phyloP scores from a whole-genome alignment of 2,888 invertebrate genomes.

The Lamellibrachia satsuma region DNA sequence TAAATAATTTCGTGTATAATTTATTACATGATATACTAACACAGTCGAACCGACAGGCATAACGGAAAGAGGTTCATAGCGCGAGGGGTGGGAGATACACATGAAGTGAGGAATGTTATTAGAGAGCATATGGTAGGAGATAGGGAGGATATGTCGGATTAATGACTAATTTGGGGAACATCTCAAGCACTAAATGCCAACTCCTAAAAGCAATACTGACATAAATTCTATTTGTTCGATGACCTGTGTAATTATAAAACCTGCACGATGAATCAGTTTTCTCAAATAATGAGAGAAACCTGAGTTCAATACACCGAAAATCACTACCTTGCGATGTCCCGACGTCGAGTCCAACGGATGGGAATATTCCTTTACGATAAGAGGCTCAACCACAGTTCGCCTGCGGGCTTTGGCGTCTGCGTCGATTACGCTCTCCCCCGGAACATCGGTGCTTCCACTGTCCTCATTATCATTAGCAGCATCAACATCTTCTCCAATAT shows the following conservation, averaged over 20 bases:
- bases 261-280: neutral
- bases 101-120: too few relatives aligned
- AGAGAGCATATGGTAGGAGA: too few relatives aligned
- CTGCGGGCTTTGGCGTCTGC: neutral
- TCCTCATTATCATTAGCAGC: neutral
- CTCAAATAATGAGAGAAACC: neutral
- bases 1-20: too few relatives aligned
- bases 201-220: too few relatives aligned
- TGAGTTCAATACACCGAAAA: neutral
- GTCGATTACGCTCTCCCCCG: neutral
- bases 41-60: too few relatives aligned
- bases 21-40: too few relatives aligned
- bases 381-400: neutral
- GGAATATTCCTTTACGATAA: neutral
- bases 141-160: too few relatives aligned
- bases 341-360: neutral
- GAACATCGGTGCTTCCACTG: neutral
- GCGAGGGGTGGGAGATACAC: too few relatives aligned
- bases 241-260: neutral
- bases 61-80: too few relatives aligned
- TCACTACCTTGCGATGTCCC: neutral
- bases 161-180: too few relatives aligned
- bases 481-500: neutral
- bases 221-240: too few relatives aligned
- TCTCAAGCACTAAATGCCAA: too few relatives aligned